Conservation (phyloP, 1,140 invertebrate genomes). For the Campoletis sonorensis region DNA sequence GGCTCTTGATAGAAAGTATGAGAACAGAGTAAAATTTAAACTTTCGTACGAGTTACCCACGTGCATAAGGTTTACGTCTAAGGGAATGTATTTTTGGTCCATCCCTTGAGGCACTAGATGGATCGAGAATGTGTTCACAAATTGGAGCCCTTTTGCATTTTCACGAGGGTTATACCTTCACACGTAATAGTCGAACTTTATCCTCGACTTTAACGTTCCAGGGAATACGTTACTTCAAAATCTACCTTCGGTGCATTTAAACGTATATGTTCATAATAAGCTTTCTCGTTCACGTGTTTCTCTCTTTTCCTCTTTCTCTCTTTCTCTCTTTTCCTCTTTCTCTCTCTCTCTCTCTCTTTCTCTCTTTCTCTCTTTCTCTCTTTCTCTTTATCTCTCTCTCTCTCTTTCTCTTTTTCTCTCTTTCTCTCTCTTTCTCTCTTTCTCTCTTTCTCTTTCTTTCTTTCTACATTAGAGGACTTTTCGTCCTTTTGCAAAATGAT, state of each 20-base stretch:
- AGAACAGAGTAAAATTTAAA: conserved; percentile 64
- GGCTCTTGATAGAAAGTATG: conserved; percentile 9
- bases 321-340: not conserved
- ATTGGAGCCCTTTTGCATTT: conserved; percentile 53
- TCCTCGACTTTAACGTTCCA: not conserved
- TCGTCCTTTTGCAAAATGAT: not conserved
- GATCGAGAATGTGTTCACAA: conserved; percentile 21
- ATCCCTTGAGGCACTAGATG: conserved; percentile 40
- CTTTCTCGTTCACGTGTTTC: too few species aligned
- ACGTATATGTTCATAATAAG: not conserved
- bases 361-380: too few species aligned
- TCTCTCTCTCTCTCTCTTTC: not conserved
- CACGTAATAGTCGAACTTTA: conserved; percentile 49
- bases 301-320: not conserved
- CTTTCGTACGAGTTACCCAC: conserved; percentile 56
- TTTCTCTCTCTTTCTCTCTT: not conserved
- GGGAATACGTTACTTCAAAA: conserved; percentile 3
- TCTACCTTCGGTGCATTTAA: not conserved
- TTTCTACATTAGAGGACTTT: not conserved
- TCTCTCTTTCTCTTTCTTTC: not conserved
- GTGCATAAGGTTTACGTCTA: not conserved
- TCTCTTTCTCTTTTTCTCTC: too few species aligned
- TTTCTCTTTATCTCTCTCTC: too few species aligned
- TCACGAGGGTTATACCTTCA: conserved; percentile 68
- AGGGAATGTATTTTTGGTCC: not conserved